phyloP scores from a whole-genome alignment of 2,888 invertebrate species.

The Apeira syringaria region DNA sequence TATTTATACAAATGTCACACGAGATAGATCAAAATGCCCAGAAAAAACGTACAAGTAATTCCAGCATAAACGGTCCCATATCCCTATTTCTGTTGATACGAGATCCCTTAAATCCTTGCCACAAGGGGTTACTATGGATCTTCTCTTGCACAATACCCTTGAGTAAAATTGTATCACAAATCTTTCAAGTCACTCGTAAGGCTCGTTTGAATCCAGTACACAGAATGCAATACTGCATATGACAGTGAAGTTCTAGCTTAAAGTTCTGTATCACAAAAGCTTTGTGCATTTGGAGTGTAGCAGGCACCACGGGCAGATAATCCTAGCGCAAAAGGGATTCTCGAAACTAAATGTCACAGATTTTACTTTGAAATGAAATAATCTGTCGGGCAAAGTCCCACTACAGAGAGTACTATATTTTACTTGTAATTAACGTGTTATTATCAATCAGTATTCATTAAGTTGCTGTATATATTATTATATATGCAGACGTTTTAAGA shows the following conservation, averaged over 20 bases:
- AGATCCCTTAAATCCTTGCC: slow-evolving; percentile 63
- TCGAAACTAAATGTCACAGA: slow-evolving; percentile 4
- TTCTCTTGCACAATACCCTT: slow-evolving; percentile 6
- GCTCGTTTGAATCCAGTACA: slow-evolving; percentile 5
- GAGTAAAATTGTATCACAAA: too few relatives aligned
- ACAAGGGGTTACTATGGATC: slow-evolving; percentile 31
- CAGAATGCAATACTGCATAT: slow-evolving; percentile 15
- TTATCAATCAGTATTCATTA: too few relatives aligned
- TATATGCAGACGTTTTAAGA: too few relatives aligned
- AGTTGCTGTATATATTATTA: too few relatives aligned
- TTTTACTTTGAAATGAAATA: not conserved
- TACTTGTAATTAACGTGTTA: too few relatives aligned
- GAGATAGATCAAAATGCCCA: slow-evolving; percentile 45
- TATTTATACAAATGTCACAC: slow-evolving; percentile 27
- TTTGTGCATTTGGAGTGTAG: slow-evolving; percentile 7
- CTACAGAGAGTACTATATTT: too few relatives aligned
- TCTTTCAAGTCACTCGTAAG: not conserved
- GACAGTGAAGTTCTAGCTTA: slow-evolving; percentile 10
- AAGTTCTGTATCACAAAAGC: slow-evolving; percentile 11
- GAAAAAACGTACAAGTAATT: slow-evolving; percentile 57
- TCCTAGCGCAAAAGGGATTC: slow-evolving; percentile 2
- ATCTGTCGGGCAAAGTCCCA: not conserved
- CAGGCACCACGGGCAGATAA: slow-evolving; percentile 1
- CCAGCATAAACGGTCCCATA: slow-evolving; percentile 50
- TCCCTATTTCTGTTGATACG: slow-evolving; percentile 51